Conservation (phyloP, 30 jellyfish, hydroid and myxozoan species). For the Aurelia aurita region DNA sequence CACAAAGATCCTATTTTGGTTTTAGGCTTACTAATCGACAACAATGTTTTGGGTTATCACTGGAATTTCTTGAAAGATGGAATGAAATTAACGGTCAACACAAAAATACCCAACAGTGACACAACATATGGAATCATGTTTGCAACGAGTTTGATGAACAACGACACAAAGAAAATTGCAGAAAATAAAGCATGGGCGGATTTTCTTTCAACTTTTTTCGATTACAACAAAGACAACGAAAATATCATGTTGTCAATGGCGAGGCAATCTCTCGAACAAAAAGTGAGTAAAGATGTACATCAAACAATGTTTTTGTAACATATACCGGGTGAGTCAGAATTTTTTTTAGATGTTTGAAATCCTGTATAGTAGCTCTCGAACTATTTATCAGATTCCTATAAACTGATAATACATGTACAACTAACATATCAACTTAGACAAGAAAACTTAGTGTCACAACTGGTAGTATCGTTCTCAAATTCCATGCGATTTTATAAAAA, state of each 20-base stretch:
- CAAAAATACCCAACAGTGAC: conserved; percentile 42
- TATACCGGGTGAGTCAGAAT: no score
- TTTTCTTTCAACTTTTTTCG: conserved; percentile 57
- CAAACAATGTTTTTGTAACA: not conserved
- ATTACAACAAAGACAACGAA: conserved; percentile 66
- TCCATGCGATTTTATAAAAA: no score
- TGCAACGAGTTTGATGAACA: conserved; percentile 10
- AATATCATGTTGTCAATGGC: conserved; percentile 69
- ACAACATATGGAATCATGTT: conserved; percentile 73
- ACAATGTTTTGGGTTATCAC: conserved; percentile 67
- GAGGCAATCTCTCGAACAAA: conserved; percentile 1
- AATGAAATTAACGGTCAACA: conserved; percentile 18
- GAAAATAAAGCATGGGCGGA: conserved; percentile 58
- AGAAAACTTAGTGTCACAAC: no score
- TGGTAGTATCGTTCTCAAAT: no score
- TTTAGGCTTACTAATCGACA: conserved; percentile 65
- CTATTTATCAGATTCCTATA: no score
- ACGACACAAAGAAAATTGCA: not conserved
- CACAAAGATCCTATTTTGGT: not conserved
- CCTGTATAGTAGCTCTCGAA: no score
- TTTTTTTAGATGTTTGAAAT: no score
- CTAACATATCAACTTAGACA: no score
- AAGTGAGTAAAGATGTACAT: conserved; percentile 11
- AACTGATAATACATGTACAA: no score
- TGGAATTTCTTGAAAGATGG: conserved; percentile 58